Percentiles rank a stretch among this genome's conserved stretches.
Conservation (phyloP, 2,888 invertebrate species). For the Drosophila austrosaltans region DNA sequence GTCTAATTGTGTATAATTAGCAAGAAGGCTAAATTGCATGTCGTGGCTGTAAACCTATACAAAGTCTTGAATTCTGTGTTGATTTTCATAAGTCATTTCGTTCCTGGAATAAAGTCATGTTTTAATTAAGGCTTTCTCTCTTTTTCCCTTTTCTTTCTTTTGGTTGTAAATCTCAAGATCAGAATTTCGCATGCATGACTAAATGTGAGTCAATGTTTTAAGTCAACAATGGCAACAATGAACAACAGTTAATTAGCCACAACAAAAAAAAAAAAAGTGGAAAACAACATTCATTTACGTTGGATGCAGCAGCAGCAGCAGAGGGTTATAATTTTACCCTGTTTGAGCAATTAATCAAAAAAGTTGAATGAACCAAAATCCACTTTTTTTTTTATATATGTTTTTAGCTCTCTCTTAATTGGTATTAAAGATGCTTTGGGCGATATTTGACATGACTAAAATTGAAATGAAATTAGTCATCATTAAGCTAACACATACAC, state of each 20-base stretch:
- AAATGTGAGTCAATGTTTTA: slow-evolving; percentile 35
- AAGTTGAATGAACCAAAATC: slow-evolving; percentile 63
- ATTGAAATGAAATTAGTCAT: slow-evolving; percentile 58
- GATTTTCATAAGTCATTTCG: slow-evolving; percentile 17
- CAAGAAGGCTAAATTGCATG: slow-evolving; percentile 49
- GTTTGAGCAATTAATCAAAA: slow-evolving; percentile 71
- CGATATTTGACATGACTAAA: slow-evolving; percentile 24
- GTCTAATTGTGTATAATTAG: slow-evolving; percentile 67
- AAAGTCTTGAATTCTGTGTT: not conserved
- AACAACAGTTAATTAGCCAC: slow-evolving; percentile 70
- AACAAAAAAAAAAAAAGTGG: slow-evolving; percentile 43
- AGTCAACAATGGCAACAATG: slow-evolving; percentile 46
- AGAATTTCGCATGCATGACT: slow-evolving; percentile 52
- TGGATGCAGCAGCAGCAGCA: slow-evolving; percentile 49
- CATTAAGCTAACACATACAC: slow-evolving; percentile 44
- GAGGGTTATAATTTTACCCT: slow-evolving; percentile 62
- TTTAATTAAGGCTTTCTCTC: slow-evolving; percentile 47
- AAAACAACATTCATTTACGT: slow-evolving; percentile 46
- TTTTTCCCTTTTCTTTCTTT: not conserved
- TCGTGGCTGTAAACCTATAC: slow-evolving; percentile 22
- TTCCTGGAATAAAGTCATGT: slow-evolving; percentile 56
- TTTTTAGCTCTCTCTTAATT: slow-evolving; percentile 33
- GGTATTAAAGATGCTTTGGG: slow-evolving; percentile 50
- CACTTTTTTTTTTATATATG: slow-evolving; percentile 5
- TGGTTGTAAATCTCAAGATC: slow-evolving; percentile 26